Evolutionary conservation across 2,797 vertebrate genomes (phyloP), one percentile per base, ranked within the genome.

Genomic region (Chelidonichthys spinosus): DNA sequence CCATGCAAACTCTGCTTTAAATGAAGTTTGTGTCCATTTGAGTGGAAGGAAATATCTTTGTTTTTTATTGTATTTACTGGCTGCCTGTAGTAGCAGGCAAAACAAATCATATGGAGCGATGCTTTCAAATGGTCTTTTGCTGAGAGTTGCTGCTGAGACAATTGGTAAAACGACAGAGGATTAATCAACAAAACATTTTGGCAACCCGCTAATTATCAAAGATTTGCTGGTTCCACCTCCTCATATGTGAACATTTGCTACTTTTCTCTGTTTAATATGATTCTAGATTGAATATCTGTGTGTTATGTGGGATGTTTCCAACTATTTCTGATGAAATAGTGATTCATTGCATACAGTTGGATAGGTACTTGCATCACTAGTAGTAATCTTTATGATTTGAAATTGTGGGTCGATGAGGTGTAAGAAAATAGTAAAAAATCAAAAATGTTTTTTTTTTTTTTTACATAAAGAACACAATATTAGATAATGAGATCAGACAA

Each of bases 1-100:
- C 54, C 84, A 83, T 69, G 79, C 81, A 58, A 8, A 43, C 39
- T 53, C 25, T 36, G 1, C 54, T 58, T 4, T 72, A 68, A 78
- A 82, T 59, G 46, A 43, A 32, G n/a, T 61, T 43, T 68, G 49
- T 81, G 50, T 52, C 63, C 11, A 17, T 73, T 35, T 50, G 17
- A 65, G 40, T 15, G 52, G 44, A 59, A 7, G 35, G 11, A 42
- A 59, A 17, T 25, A 61, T 78, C 18, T 56, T 18, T 67, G 4
- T 5, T 74, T 78, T 64, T 25, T 25, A 9, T 32, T 40, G 33
- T 56, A 50, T 76, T 65, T 47, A 61, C 47, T 59, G 40, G 35
- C 17, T 37, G 56, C 35, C 32, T 47, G 14, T 60, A 17, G 36
- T 25, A n/a, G 4, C 18, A 4, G 8, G 2, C n/a, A 71, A 59